A percentile compares a stretch with the other conserved stretches of the same genome.
Conservation (phyloP, 2,888 invertebrate genomes). For the Aleiodes alternator region DNA sequence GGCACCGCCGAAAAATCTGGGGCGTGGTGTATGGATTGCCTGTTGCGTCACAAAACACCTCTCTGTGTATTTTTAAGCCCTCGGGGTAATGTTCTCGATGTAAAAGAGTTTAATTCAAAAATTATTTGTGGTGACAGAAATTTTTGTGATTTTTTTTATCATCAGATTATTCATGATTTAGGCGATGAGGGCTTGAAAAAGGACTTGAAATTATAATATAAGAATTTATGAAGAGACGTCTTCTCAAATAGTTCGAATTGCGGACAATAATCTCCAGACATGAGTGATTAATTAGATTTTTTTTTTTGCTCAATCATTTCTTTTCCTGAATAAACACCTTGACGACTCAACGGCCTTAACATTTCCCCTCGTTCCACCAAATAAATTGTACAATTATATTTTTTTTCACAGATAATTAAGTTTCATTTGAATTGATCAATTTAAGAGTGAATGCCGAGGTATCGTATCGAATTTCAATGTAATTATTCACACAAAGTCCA, state of each 20-base stretch:
- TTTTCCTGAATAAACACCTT: neutral
- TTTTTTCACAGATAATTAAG: neutral
- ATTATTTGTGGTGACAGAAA: constrained; percentile 11
- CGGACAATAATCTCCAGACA: no score
- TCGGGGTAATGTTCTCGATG: constrained; percentile 5
- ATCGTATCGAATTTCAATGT: constrained; percentile 44
- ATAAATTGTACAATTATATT: constrained; percentile 7
- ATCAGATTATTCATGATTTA: no score
- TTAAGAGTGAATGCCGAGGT: neutral
- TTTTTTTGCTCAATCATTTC: no score
- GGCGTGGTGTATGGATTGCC: constrained; percentile 54
- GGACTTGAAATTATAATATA: no score
- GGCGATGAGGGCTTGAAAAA: no score
- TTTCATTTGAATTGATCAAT: no score
- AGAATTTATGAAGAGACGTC: no score
- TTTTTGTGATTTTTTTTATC: neutral
- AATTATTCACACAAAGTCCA: constrained; percentile 42
- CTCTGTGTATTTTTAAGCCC: constrained; percentile 5
- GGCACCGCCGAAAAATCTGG: constrained; percentile 55
- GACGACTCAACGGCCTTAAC: neutral
- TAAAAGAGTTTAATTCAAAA: neutral
- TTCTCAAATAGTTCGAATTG: no score
- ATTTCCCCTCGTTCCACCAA: neutral
- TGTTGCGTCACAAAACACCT: constrained; percentile 39
- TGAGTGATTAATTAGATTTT: no score